Evolutionary conservation across 2,888 invertebrate species (phyloP).

Genomic region (Chrysina gloriosa): DNA sequence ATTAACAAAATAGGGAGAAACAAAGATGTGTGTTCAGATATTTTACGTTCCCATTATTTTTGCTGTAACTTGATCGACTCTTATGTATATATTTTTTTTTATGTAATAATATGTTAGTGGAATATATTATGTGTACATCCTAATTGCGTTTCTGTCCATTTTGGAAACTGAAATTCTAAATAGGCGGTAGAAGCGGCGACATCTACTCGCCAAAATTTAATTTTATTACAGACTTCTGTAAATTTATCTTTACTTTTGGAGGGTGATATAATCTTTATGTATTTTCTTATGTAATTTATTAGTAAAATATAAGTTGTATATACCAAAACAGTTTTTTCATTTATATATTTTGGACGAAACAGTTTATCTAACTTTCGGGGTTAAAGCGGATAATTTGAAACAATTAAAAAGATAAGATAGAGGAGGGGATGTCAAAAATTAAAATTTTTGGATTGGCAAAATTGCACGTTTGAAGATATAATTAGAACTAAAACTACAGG

Average conservation of each 20-base stretch:
- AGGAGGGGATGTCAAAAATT: no score
- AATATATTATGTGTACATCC: conserved; percentile 44
- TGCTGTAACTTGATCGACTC: conserved; percentile 27
- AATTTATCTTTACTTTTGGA: not conserved
- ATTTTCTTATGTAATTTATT: not conserved
- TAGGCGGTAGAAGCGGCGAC: no score
- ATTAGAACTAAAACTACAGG: no score
- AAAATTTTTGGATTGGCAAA: no score
- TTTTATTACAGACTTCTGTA: not conserved
- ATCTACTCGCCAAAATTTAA: not conserved
- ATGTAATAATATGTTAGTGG: conserved; percentile 52
- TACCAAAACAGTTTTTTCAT: not conserved
- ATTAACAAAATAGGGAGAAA: not conserved
- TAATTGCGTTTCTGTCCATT: conserved; percentile 14
- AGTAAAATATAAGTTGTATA: not conserved
- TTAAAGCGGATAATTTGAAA: not conserved
- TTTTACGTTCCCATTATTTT: conserved; percentile 20
- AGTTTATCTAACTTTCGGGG: not conserved
- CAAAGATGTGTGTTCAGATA: conserved; percentile 30
- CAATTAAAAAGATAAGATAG: not conserved
- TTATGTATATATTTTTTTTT: conserved; percentile 51
- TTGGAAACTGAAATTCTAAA: not conserved
- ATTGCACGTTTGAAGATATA: no score
- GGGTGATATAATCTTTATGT: not conserved
- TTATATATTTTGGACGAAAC: not conserved